Base-by-base conservation (phyloP, 1,140 invertebrate species). In the Heliothis virescens region DNA sequence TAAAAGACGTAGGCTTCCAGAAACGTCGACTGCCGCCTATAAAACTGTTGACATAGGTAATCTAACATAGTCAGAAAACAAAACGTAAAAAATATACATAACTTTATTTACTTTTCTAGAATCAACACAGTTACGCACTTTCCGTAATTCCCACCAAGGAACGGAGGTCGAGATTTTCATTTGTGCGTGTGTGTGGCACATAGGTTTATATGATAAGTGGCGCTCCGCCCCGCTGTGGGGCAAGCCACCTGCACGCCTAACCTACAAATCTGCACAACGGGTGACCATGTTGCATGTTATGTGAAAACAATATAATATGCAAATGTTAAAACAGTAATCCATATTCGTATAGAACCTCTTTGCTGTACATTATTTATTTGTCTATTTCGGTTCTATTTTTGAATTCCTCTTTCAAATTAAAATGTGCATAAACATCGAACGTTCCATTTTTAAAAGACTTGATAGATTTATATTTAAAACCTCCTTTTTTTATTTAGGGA, bases 261-360 rank as follows among this genome's bases (percentile, higher is more conserved):
- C 92, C 91, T 90, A 92, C 87, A 93, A 91, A 91, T 91, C 85
- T 84, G 84, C 84, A 85, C 87, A 81, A 78, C 88, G 85, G 80
- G 82, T 83, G 86, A 82, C 85, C 81, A 75, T 81, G 78, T 83
- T 83, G 47, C 75, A 63, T 83, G 80, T 60, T 83, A 83, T 82
- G 76, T 73, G 76, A 71, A 57, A 63, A 67, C 26, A 59, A 78
- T 52, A 26, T 69, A 59, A 69, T 41, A 7, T 34, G 3, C 7
- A 4, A 41, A 41, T 41, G 7, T 41, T 41, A 41, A 41, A 41
- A 48, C 5, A 67, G 26, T 7, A 1, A 13, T 57, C 29, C 41
- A 12, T 76, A 50, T 62, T 50, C 50, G 16, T 18, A 65, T 65
- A 26, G 41, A 76, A 53, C 72, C 34, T 50, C 60, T 10, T 65